These are phyloP conservation scores for Emydocephalus ijimae DNA, from an alignment of 2,113 vertebrate genomes.

Conservation along the genomic window DNA sequence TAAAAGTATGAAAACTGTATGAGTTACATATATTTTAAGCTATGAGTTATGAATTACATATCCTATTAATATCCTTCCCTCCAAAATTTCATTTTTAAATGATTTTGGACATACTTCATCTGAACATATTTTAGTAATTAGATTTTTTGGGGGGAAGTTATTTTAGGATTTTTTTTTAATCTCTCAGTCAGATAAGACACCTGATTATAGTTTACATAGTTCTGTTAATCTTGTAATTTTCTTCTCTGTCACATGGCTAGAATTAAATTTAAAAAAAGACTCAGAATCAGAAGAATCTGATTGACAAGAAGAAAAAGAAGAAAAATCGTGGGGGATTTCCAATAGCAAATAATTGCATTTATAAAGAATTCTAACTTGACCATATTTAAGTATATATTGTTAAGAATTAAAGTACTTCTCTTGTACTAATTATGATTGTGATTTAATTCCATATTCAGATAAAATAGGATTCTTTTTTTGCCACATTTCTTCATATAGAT, in stretches of 20 bases:
- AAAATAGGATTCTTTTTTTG: constrained; percentile 10
- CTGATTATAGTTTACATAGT: neutral
- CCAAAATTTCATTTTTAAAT: neutral
- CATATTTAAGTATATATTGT: constrained; percentile 45
- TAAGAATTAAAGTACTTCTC: constrained; percentile 29
- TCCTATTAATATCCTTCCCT: neutral
- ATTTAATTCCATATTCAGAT: constrained; percentile 31
- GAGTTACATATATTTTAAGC: too few relatives aligned
- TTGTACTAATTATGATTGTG: constrained; percentile 41
- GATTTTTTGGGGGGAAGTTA: neutral
- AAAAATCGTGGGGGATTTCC: neutral
- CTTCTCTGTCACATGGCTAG: neutral
- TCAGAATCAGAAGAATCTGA: too few relatives aligned
- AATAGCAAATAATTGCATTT: constrained; percentile 43
- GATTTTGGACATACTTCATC: neutral
- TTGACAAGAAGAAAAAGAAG: neutral
- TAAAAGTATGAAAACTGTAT: neutral
- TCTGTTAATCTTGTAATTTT: neutral
- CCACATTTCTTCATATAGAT: neutral
- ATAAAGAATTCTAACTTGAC: constrained; percentile 47
- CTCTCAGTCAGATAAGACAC: neutral
- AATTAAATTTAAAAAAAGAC: neutral
- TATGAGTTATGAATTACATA: neutral
- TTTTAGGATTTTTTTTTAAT: neutral
- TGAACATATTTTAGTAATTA: neutral